Base-by-base conservation (phyloP, 2,888 invertebrate genomes). In the Schizotus pectinicornis region DNA sequence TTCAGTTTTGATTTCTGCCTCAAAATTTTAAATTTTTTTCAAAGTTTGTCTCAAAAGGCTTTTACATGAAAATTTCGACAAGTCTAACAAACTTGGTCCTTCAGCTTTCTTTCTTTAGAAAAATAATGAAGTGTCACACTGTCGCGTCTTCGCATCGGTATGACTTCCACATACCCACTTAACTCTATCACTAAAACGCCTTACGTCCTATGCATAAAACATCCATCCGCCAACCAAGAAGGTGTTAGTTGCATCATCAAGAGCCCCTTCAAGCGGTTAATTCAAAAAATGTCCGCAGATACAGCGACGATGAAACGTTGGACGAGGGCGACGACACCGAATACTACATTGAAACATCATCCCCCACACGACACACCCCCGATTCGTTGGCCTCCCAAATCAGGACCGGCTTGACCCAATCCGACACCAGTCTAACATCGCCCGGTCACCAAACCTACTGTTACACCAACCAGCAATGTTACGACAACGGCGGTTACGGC, bases 381-480 rank as follows among this genome's bases (percentile, higher is more conserved):
- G 80, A 80, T 60, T 79, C 80, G 51, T 78, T 81, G 7, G 78
- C 79, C 62, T 78, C 80, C 31, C 55, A 50, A 12, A 47, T 65
- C 56, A 53, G 62, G 71, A 91, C 91, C 0, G 94, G 94, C 0
- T 82, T 94, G 1, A 90, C 92, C 3, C 92, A 92, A 72, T 93
- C 93, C 3, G 91, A 91, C 73, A 82, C 90, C 0, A 91, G 91
- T 72, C 84, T 90, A 72, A 39, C 45, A 32, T 87, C 88, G 9
- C 91, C 91, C 30, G 87, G 87, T 33, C 87, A 88, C 53, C 88
- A 87, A 8, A 89, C 88, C 59, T 89, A 93, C 76, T 85, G 88
- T 41, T 93, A 93, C 74, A 89, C 92, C 52, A 91, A 89, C 74
- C 93, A 93, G 78, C 82, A 87, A 67, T 86, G 90, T 22, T 92